A percentile compares a stretch with the other conserved stretches of the same genome.
These are phyloP conservation scores for Atherinomorus stipes DNA, from an alignment of 2,113 vertebrate species.

Conservation along the genomic window DNA sequence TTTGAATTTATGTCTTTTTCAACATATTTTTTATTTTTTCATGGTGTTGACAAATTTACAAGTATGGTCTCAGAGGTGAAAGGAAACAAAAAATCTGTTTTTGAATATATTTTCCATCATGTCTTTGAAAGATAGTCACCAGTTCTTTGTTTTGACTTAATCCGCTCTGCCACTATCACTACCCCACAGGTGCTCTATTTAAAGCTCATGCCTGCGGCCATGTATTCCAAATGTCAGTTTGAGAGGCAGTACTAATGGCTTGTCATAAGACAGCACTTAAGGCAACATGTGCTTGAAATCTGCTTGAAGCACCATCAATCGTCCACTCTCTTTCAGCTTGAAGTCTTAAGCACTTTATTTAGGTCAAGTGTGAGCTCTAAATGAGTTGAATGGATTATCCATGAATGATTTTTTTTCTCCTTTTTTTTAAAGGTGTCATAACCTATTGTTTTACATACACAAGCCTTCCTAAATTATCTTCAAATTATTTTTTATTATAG, in stretches of 20 bases:
- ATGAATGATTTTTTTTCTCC: constrained; percentile 14
- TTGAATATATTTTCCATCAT: constrained; percentile 9
- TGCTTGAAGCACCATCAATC: constrained; percentile 7
- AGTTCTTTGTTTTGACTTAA: constrained; percentile 38
- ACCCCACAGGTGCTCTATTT: constrained; percentile 39
- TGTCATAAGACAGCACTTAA: constrained; percentile 15
- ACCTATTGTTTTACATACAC: too few relatives aligned
- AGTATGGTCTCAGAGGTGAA: constrained; percentile 3
- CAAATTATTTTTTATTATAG: too few relatives aligned
- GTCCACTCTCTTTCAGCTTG: not conserved
- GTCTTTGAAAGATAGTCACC: constrained; percentile 11
- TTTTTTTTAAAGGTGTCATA: too few relatives aligned
- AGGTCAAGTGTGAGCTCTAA: not conserved
- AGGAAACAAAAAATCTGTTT: not conserved
- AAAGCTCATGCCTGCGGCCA: constrained; percentile 13
- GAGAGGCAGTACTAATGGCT: constrained; percentile 36
- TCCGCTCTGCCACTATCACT: constrained; percentile 29
- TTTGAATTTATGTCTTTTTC: too few relatives aligned
- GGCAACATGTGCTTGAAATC: constrained; percentile 2
- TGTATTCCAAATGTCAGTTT: constrained; percentile 44
- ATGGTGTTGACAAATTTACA: not conserved
- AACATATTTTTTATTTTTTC: too few relatives aligned
- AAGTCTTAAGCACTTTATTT: not conserved
- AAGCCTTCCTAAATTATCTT: too few relatives aligned
- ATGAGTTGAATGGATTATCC: constrained; percentile 28